Conservation (phyloP, 1,140 invertebrate species). For the Caenorhabditis brenneri region DNA sequence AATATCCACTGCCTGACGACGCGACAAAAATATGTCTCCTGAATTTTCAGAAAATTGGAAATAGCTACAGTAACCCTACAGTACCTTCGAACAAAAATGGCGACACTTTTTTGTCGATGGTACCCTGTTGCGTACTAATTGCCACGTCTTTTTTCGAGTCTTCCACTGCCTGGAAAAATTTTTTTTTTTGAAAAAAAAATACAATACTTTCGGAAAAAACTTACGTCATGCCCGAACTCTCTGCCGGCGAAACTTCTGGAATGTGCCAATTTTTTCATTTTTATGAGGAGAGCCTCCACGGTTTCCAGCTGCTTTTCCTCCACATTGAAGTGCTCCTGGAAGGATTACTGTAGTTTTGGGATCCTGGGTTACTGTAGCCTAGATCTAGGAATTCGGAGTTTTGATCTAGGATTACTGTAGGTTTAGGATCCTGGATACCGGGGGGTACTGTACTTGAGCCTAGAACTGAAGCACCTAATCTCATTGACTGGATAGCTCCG, state of each 20-base stretch:
- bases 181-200: not conserved
- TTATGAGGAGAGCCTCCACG: constrained; percentile 49
- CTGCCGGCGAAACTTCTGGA: constrained; percentile 45
- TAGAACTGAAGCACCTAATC: no score
- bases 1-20: constrained; percentile 62
- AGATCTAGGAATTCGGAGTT: not conserved
- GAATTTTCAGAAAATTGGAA: not conserved
- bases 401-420: no score
- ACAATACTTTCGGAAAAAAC: not conserved
- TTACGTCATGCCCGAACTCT: constrained; percentile 54
- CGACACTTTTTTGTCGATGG: constrained; percentile 29
- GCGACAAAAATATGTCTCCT: constrained; percentile 67
- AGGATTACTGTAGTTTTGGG: no score
- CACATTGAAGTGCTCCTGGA: constrained; percentile 52
- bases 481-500: no score
- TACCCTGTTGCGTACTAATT: constrained; percentile 50
- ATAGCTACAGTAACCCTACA: not conserved
- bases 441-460: no score
- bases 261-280: constrained; percentile 52
- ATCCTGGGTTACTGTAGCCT: not conserved
- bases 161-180: constrained; percentile 51
- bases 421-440: no score
- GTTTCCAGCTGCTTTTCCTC: constrained; percentile 51
- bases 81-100: constrained; percentile 58
- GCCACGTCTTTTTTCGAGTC: constrained; percentile 50